Base-by-base conservation (phyloP, 2,888 invertebrate species). In the Epinotia brunnichana region DNA sequence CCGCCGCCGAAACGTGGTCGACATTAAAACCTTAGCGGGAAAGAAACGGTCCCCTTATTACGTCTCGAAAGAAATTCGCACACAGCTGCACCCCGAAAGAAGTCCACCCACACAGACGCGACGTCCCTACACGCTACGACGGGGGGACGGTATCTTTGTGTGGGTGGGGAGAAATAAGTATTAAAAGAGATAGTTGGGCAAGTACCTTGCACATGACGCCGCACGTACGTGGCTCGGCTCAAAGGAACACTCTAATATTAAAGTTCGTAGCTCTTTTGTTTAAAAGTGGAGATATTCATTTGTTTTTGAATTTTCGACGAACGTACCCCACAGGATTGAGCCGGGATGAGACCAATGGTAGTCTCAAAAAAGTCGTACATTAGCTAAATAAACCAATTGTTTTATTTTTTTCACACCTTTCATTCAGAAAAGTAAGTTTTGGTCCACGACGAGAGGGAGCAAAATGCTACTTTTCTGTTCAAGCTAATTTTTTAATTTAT, bases 11-110 rank as follows among this genome's bases (percentile, higher is more conserved):
- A 93, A 87, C 92, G 92, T 91, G 92, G 91, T 92, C 91, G 89
- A 91, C 93, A 93, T 93, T 93, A 93, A 93, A 92, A 92, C 93
- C 93, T 91, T 91, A 90, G 91, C 91, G 92, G 91, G 90, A 93
- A 93, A 91, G 91, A 92, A 93, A 92, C 90, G 87, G 92, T 92
- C 92, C 93, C 93, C 92, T 93, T 92, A 92, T 92, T 92, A 92
- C 92, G 91, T 92, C 92, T 92, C 92, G 91, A 92, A 92, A 93
- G 92, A 93, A 92, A 93, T 92, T 90, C 91, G 89, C 92, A 90
- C 91, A 92, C 92, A 92, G 85, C 82, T 85, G 85, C 85, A 83
- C 76, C 82, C 80, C 87, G 87, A 90, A 92, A 91, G 92, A 92
- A 84, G 90, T 90, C 81, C 89, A 90, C 92, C 77, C 92, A 90